Evolutionary conservation across 2,113 vertebrate genomes (phyloP).

Genomic region (Prunella fulvescens): DNA sequence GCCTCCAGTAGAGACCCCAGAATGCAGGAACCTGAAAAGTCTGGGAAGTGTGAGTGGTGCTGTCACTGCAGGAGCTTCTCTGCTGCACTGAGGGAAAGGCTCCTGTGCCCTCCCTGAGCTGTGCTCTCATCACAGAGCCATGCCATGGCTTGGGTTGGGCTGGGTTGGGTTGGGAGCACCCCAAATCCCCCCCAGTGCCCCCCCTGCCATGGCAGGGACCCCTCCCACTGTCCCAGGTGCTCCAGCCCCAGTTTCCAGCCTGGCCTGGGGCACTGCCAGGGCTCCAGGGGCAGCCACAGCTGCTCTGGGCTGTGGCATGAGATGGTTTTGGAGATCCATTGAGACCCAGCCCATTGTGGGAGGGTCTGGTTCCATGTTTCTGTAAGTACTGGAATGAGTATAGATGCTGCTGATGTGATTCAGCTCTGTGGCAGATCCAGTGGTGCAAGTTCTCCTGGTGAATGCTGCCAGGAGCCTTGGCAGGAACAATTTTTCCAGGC

Average conservation of each 20-base stretch:
- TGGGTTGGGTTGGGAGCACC: neutral
- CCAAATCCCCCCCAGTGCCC: accelerated
- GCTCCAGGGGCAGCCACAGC: neutral
- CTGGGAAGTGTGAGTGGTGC: neutral
- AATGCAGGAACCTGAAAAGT: neutral
- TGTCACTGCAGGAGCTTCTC: neutral
- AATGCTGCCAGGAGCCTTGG: neutral
- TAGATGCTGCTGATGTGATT: neutral
- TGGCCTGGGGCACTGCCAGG: neutral
- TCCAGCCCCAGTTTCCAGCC: neutral
- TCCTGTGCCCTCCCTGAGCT: neutral
- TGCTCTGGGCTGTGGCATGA: neutral
- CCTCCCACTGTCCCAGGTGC: neutral
- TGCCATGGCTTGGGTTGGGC: accelerated
- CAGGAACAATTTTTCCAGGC: neutral
- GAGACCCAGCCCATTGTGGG: neutral
- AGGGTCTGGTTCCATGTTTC: neutral
- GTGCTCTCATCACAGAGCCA: neutral
- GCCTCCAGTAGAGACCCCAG: neutral
- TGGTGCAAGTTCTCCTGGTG: neutral
- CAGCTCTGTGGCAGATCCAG: neutral
- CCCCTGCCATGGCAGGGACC: neutral
- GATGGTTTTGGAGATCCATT: neutral
- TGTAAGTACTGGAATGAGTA: neutral
- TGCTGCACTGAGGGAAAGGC: neutral